Conservation (phyloP, 2,797 vertebrate species). For the Sciurus vulgaris region DNA sequence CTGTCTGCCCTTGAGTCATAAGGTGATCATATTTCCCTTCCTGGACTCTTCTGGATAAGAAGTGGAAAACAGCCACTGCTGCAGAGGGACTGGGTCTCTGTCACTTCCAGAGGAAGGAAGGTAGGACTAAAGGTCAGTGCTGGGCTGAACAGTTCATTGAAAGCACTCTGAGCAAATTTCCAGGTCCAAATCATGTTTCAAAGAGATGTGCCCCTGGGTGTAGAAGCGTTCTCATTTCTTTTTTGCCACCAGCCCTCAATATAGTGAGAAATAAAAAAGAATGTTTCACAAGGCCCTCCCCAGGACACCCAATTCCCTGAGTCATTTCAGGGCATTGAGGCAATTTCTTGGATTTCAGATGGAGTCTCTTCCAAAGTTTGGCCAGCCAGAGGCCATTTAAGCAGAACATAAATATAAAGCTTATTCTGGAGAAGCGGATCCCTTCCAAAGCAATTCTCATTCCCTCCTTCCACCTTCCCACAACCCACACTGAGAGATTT, state of each 20-base stretch:
- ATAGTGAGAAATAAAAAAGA: neutral
- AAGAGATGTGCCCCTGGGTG: neutral
- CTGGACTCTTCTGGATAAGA: slow-evolving; percentile 78
- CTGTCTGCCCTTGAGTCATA: slow-evolving; percentile 93
- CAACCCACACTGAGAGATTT: neutral
- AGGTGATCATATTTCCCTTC: slow-evolving; percentile 87
- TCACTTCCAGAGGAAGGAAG: neutral
- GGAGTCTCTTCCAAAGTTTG: neutral
- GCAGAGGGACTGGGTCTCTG: neutral
- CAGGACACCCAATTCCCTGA: neutral
- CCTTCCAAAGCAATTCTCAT: rapidly evolving
- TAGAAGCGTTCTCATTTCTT: neutral
- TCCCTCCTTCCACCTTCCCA: neutral
- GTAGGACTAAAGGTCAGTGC: neutral
- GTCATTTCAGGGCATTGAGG: neutral
- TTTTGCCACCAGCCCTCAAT: neutral
- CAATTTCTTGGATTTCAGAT: neutral
- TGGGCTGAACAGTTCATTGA: neutral
- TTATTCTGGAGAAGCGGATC: neutral
- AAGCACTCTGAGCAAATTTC: neutral
- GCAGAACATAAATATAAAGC: neutral
- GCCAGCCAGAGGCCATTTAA: neutral
- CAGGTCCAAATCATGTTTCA: neutral
- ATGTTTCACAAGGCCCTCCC: neutral
- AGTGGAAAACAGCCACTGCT: neutral